Evolutionary conservation across 2,888 invertebrate genomes (phyloP).

Genomic region (Muschampia plurimacula): DNA sequence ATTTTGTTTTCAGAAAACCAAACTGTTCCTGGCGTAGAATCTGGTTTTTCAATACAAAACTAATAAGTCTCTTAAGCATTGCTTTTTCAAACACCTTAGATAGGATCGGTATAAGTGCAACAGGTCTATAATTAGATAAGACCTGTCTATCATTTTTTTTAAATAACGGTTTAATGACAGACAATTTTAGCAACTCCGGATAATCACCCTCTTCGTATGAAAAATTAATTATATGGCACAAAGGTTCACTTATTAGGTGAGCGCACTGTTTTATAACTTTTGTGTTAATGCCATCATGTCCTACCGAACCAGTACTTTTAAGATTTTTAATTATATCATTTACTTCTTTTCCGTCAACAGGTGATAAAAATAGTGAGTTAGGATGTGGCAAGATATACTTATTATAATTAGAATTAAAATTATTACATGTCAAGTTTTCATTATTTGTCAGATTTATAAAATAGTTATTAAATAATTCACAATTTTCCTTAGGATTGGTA

Average conservation of each 20-base stretch:
- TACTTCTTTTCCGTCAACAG: not conserved
- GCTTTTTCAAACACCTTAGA: constrained; percentile 1
- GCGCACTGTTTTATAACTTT: not conserved
- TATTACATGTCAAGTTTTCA: not conserved
- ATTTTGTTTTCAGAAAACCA: not conserved
- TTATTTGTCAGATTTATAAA: constrained; percentile 5
- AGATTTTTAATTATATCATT: not conserved
- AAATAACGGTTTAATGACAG: not conserved
- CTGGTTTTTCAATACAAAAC: not conserved
- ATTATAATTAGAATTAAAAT: not conserved
- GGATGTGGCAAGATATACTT: not conserved
- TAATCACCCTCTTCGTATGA: not conserved
- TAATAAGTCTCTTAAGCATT: not conserved
- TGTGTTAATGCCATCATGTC: not conserved
- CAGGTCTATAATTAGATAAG: not conserved
- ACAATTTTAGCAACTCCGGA: not conserved
- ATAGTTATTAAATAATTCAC: constrained; percentile 1
- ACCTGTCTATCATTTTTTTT: not conserved
- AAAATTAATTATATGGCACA: constrained; percentile 7
- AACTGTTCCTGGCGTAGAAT: not conserved
- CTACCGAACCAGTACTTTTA: not conserved
- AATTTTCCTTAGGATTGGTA: not conserved
- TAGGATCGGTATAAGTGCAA: not conserved
- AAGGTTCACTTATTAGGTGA: not conserved
- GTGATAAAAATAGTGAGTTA: not conserved